Conservation (phyloP, 2,888 invertebrate species). For the Drosophila diplacantha region DNA sequence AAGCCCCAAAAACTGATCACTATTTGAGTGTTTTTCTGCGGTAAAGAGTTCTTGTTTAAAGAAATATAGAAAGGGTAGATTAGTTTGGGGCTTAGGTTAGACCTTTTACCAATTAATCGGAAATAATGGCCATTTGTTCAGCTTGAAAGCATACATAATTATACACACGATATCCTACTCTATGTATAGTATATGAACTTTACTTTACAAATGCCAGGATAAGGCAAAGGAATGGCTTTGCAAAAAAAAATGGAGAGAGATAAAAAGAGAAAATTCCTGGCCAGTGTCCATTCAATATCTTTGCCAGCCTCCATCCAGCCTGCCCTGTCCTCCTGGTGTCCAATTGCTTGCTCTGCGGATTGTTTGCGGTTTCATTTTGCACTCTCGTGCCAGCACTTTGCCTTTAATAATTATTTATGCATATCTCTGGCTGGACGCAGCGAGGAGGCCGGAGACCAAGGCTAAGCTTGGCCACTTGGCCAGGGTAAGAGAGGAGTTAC, state of each 20-base stretch:
- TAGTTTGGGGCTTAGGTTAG: background rate
- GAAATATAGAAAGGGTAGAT: background rate
- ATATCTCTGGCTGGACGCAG: constrained; percentile 27
- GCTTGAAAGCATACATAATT: constrained; percentile 6
- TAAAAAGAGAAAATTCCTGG: constrained; percentile 1
- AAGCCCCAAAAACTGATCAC: background rate
- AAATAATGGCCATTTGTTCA: constrained; percentile 2
- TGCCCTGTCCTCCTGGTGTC: constrained; percentile 5
- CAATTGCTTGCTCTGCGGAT: constrained; percentile 25
- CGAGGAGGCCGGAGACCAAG: background rate
- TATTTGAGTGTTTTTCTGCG: too few relatives aligned
- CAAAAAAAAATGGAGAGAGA: background rate
- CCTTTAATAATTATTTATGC: constrained; percentile 60
- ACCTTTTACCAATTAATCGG: constrained; percentile 1
- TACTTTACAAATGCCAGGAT: constrained; percentile 2
- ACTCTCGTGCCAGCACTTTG: constrained; percentile 27
- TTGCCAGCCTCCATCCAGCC: background rate
- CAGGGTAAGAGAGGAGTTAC: background rate
- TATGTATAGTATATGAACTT: background rate
- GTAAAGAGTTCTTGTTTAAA: background rate
- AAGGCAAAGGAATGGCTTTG: background rate
- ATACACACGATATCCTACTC: background rate
- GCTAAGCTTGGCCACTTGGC: constrained; percentile 21
- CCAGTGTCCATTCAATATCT: constrained; percentile 7
- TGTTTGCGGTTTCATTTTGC: constrained; percentile 36